phyloP scores from a whole-genome alignment of 2,888 invertebrate species.

The Petrolisthes cinctipes region DNA sequence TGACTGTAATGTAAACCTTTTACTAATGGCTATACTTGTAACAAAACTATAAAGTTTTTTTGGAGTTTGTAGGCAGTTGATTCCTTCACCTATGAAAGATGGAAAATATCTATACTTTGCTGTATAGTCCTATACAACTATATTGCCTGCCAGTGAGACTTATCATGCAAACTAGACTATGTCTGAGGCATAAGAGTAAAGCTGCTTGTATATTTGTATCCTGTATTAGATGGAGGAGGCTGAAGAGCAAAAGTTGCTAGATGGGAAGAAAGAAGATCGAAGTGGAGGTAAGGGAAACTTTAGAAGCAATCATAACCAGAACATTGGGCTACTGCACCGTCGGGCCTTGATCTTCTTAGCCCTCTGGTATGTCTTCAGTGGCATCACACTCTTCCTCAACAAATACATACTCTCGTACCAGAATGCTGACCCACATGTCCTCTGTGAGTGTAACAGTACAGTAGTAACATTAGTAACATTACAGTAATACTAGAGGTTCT shows the following conservation, averaged over 20 bases:
- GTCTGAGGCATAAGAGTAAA: neutral
- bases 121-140: neutral
- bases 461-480: no score
- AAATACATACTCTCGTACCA: slow-evolving; percentile 82
- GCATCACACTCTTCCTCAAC: slow-evolving; percentile 82
- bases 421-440: slow-evolving; percentile 80
- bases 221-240: neutral
- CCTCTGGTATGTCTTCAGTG: slow-evolving; percentile 83
- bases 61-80: no score
- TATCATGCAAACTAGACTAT: neutral
- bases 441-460: slow-evolving; percentile 73
- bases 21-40: no score
- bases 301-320: neutral
- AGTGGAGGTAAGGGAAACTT: no score
- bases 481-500: no score
- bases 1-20: no score
- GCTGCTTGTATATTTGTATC: no score
- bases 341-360: slow-evolving; percentile 76
- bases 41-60: no score
- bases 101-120: neutral
- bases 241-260: neutral
- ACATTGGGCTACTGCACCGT: slow-evolving; percentile 74
- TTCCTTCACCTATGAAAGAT: neutral
- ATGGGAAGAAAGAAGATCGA: neutral
- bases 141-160: no score